Evolutionary conservation across 2,797 vertebrate genomes (phyloP).

Genomic region (Cygnus olor): DNA sequence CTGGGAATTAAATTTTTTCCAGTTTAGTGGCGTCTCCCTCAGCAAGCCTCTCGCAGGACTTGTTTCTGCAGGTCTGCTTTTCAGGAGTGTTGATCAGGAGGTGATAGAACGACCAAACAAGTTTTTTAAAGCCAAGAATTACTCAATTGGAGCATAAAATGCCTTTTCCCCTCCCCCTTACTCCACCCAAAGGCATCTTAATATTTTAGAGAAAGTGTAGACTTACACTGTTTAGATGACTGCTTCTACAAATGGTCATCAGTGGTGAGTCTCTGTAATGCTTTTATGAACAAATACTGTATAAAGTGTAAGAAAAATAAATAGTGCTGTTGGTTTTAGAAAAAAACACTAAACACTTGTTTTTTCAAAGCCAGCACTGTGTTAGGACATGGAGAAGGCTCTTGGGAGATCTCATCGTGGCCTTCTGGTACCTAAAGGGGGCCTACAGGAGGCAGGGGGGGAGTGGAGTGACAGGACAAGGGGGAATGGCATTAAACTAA

Average conservation of each 20-base stretch:
- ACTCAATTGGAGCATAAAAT: neutral
- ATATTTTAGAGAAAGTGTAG: neutral
- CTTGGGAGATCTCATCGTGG: no score
- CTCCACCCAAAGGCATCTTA: neutral
- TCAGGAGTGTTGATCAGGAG: neutral
- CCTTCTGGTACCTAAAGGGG: no score
- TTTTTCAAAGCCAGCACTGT: neutral
- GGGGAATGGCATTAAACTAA: no score
- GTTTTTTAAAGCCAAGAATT: neutral
- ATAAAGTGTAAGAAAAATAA: neutral
- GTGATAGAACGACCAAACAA: neutral
- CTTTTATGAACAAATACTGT: neutral
- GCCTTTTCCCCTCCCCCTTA: accelerated
- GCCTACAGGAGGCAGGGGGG: no score
- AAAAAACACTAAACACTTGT: neutral
- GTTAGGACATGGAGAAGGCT: neutral
- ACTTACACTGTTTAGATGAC: neutral
- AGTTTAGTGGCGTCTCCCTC: neutral
- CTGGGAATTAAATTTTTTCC: neutral
- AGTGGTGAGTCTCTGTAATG: neutral
- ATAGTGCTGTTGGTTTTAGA: neutral
- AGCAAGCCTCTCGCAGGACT: neutral
- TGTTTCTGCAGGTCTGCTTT: neutral
- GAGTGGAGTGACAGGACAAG: no score
- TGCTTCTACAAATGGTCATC: neutral